Evolutionary conservation across 2,113 vertebrate genomes (phyloP), one percentile per base, ranked within the genome.

Genomic region (Lipotes vexillifer): DNA sequence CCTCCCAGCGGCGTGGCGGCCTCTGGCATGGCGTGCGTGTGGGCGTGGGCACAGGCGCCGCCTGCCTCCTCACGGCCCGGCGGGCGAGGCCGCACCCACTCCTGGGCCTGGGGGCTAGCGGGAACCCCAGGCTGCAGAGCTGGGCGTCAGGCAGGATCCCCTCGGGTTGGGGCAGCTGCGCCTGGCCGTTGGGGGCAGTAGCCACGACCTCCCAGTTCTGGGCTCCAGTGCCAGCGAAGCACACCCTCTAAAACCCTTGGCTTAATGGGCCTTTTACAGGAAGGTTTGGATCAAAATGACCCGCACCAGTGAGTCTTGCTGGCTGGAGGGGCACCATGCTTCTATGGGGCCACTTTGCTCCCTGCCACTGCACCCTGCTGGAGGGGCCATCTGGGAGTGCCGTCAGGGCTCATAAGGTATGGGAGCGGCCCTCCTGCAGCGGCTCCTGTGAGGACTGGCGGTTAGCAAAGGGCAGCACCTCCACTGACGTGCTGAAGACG

Each of bases 241-340:
- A 20, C 68, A 78, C 38, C 7, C 49, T 90, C 52, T 14, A 49
- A 74, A 92, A n/a, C 74, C 49, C 31, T 2, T 1, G 8, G 94
- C 97, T 99, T 98, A 99, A 95, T 99, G 99, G 0, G 98, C 99
- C 96, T 99, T 99, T 97, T 99, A 99, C 97, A 99, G 99, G 98
- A 99, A 99, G 97, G 99, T 99, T 99, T 99, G 99, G 49, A 99
- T 99, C 97, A 99, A 97, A 98, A 99, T 99, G 96, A 99, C 99
- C 99, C 99, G 99, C 89, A 99, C 99, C 0, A 99, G 99, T 3
- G 99, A 99, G 98, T 99, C 99, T 0, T 99, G 99, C 96, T 99
- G 96, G 96, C 99, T 99, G 5, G 99, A 98, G 77, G 99, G 99
- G 38, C 99, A 98, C 96, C 99, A 97, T 44, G 99, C 99, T 98